phyloP scores from a whole-genome alignment of 1,140 invertebrate species.

The Scaptomyza hsui region DNA sequence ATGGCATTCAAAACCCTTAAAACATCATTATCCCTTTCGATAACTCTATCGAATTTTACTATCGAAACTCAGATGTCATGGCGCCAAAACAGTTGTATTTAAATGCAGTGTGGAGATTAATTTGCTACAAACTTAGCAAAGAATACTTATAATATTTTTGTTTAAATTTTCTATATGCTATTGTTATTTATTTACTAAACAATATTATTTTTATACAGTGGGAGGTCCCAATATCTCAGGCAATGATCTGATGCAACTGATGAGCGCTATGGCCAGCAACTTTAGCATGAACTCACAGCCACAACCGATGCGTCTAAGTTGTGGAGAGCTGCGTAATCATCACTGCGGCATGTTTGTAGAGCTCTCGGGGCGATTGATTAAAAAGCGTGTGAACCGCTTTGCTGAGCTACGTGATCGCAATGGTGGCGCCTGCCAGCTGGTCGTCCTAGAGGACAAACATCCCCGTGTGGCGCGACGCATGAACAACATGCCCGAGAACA shows the following conservation, averaged over 20 bases:
- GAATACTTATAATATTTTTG: no score
- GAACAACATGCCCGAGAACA: conserved; percentile 83
- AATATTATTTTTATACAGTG: conserved; percentile 44
- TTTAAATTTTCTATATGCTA: neutral
- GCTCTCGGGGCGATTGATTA: conserved; percentile 81
- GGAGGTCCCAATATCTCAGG: conserved; percentile 67
- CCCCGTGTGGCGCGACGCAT: conserved; percentile 80
- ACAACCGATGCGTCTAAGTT: conserved; percentile 73
- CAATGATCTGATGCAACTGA: conserved; percentile 78
- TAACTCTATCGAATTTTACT: neutral
- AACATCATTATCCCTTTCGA: neutral
- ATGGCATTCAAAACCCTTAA: neutral
- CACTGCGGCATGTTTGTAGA: conserved; percentile 83
- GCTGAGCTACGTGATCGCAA: conserved; percentile 80
- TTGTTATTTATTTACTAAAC: neutral
- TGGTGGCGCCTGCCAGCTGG: conserved; percentile 83
- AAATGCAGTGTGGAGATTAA: neutral
- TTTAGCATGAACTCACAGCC: conserved; percentile 81
- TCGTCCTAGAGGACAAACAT: conserved; percentile 83
- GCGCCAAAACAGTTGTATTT: neutral
- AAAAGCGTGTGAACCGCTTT: conserved; percentile 83
- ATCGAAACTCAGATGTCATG: neutral
- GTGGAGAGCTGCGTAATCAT: conserved; percentile 81
- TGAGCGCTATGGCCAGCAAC: conserved; percentile 79
- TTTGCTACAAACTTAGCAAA: no score